Base-by-base conservation (phyloP, 2,888 invertebrate species). In the Andrena dorsata region DNA sequence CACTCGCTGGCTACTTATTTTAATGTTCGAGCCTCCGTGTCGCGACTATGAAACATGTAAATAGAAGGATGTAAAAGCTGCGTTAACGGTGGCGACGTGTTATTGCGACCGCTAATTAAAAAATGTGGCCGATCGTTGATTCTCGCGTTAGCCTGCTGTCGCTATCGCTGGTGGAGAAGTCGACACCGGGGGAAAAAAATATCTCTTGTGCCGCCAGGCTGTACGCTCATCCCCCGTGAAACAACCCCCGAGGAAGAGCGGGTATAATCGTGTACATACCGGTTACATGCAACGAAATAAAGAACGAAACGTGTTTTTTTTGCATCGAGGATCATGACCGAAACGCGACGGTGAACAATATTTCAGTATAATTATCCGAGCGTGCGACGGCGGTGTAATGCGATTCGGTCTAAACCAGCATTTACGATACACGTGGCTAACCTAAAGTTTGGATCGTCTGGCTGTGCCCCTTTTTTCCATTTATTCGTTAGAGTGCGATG, bases 281-380 rank as follows among this genome's bases (percentile, higher is more conserved):
- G 76, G 75, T 64, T 23, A 58, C 61, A 51, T 70, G 70, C 80
- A 86, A 89, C 79, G 80, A 86, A 85, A 89, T 85, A 86, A 89
- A 88, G 76, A 75, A 81, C 53, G 71, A 30, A 82, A 64, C 72
- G 56, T 70, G 71, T 81, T 87, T 83, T 84, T 41, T 13, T 35
- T 35, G 58, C 83, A 41, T 73, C 76, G 74, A 47, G 53, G 64
- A 74, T 26, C 56, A 70, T 64, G 64, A 66, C 74, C 49, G 70
- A 83, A 87, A 78, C 78, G 74, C 65, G 60, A 63, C 72, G 66
- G 28, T 58, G 63, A 64, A 65, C 86, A 76, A 74, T 88, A 84
- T 86, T 89, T 86, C 83, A 60, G 85, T 82, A 87, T 89, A 90
- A 90, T 90, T 90, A 90, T 85, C 82, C 80, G 82, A 79, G 80